These are phyloP conservation scores for Haliclystus octoradiatus DNA, from an alignment of 30 jellyfish, hydroid and myxozoan species.

Conservation along the genomic window DNA sequence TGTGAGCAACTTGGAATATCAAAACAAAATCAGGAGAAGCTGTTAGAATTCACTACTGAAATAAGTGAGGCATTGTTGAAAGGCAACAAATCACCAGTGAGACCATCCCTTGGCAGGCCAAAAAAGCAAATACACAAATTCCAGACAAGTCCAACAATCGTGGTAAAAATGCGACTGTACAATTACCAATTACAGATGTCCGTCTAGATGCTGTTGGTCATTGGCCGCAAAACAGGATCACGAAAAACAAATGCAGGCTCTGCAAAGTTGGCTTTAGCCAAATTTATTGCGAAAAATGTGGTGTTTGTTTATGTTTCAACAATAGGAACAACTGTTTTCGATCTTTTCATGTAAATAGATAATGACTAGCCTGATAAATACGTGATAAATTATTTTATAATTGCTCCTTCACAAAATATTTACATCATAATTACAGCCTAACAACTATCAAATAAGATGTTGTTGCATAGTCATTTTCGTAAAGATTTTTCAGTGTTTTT, in stretches of 20 bases:
- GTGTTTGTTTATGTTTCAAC: slow-evolving; percentile 12
- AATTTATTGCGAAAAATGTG: slow-evolving; percentile 17
- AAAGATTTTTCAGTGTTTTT: too few relatives aligned
- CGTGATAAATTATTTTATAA: too few relatives aligned
- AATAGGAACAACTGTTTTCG: slow-evolving; percentile 13
- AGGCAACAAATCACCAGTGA: slow-evolving; percentile 5
- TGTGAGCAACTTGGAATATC: slow-evolving; percentile 20
- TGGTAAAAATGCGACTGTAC: slow-evolving; percentile 9
- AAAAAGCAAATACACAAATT: slow-evolving; percentile 16
- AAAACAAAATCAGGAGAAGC: slow-evolving; percentile 1
- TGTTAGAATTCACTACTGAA: slow-evolving; percentile 16
- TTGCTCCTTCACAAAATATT: too few relatives aligned
- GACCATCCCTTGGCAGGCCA: slow-evolving; percentile 33
- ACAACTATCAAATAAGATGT: too few relatives aligned
- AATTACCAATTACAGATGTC: not conserved
- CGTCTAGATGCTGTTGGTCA: slow-evolving; percentile 14
- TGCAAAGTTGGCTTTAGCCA: not conserved
- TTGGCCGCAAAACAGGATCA: slow-evolving; percentile 18
- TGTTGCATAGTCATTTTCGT: too few relatives aligned
- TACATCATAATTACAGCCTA: too few relatives aligned
- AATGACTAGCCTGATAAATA: too few relatives aligned
- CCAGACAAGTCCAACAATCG: slow-evolving; percentile 17
- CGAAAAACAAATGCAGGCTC: slow-evolving; percentile 9
- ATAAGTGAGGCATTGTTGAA: slow-evolving; percentile 31
- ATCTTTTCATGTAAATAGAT: slow-evolving; percentile 13